A percentile compares a stretch with the other conserved stretches of the same genome.
phyloP scores from a whole-genome alignment of 1,140 invertebrate genomes.

The Trinorchestia longiramus region DNA sequence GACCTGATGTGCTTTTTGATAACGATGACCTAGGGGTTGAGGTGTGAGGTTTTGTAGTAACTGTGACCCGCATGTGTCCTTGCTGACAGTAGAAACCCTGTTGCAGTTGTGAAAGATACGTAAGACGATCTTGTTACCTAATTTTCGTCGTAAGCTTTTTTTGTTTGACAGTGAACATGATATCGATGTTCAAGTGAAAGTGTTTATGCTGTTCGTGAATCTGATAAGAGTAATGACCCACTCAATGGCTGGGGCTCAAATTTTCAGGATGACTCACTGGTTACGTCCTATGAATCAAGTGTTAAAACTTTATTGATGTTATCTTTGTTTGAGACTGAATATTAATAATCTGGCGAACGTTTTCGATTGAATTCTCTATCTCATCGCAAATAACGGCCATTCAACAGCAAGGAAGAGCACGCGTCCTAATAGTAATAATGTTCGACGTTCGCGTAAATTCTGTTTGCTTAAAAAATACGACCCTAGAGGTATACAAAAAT shows the following conservation, averaged over 20 bases:
- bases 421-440: neutral
- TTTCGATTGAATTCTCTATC: neutral
- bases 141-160: neutral
- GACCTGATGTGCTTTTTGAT: slow-evolving; percentile 33
- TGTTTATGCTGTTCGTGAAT: neutral
- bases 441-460: neutral
- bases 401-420: neutral
- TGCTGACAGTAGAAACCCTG: neutral
- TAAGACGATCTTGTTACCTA: neutral
- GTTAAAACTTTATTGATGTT: neutral
- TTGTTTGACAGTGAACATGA: neutral
- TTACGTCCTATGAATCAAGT: neutral
- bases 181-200: neutral
- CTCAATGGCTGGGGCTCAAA: neutral
- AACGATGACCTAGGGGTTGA: slow-evolving; percentile 30
- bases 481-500: too few relatives aligned
- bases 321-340: neutral
- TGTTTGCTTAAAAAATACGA: neutral
- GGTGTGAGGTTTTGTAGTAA: neutral
- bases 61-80: neutral
- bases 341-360: neutral
- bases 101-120: neutral
- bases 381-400: neutral
- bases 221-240: neutral
- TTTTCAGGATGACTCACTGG: neutral